phyloP scores from a whole-genome alignment of 2,797 vertebrate genomes.

The Clarias pachynema region DNA sequence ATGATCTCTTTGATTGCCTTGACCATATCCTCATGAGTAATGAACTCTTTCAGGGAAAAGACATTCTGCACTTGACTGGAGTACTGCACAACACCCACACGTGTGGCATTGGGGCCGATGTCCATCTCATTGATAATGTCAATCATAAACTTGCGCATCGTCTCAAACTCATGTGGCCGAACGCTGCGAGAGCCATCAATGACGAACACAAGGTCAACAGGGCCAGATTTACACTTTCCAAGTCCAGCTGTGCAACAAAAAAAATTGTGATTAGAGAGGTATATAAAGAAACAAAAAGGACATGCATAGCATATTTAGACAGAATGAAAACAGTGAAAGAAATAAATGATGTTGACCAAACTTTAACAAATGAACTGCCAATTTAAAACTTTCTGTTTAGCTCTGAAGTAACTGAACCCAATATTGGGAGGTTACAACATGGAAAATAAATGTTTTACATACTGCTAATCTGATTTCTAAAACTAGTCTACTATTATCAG shows the following conservation, averaged over 20 bases:
- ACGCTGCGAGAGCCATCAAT: conserved; percentile 98
- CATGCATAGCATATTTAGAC: not conserved
- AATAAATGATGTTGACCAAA: not conserved
- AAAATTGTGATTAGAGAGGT: not conserved
- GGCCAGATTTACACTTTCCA: conserved; percentile 85
- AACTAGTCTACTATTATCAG: not conserved
- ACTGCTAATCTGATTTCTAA: not conserved
- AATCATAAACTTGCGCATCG: conserved; percentile 92
- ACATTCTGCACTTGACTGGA: conserved; percentile 95
- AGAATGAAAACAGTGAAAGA: not conserved
- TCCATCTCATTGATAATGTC: conserved; percentile 89
- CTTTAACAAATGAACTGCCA: not conserved
- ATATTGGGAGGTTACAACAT: not conserved
- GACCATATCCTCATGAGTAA: conserved; percentile 80
- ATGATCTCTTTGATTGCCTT: conserved; percentile 87
- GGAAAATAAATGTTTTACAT: not conserved
- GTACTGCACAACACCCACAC: conserved; percentile 93
- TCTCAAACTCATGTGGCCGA: conserved; percentile 93
- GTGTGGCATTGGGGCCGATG: conserved; percentile 82
- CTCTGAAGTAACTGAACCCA: not conserved
- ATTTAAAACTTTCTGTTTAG: not conserved
- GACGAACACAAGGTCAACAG: conserved; percentile 93
- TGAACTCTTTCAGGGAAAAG: conserved; percentile 88
- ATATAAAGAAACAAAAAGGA: conserved; percentile 21
- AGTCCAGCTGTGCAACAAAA: conserved; percentile 63